phyloP scores from a whole-genome alignment of 2,113 vertebrate species.

The Nettapus auritus region DNA sequence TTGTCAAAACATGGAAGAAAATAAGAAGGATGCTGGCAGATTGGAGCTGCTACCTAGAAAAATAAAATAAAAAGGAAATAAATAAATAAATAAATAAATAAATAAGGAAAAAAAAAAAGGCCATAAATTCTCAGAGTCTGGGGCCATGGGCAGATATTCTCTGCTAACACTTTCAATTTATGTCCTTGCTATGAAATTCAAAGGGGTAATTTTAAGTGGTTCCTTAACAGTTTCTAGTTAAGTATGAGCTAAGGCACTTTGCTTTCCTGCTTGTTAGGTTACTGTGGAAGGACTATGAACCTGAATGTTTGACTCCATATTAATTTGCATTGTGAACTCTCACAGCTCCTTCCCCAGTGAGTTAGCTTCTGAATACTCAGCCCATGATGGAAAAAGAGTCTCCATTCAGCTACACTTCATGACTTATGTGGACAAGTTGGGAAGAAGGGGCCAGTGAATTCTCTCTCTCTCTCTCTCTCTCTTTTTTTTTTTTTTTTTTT shows the following conservation, averaged over 20 bases:
- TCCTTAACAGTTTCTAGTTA: not conserved
- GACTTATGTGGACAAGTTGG: not conserved
- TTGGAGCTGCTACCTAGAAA: not conserved
- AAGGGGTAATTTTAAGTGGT: not conserved
- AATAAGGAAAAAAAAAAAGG: not conserved
- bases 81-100: not conserved
- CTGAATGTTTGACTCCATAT: not conserved
- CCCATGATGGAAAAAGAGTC: not conserved
- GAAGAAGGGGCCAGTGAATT: not conserved
- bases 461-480: no score
- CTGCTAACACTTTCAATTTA: conserved; percentile 29
- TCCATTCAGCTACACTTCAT: not conserved
- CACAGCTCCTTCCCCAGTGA: not conserved
- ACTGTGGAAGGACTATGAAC: not conserved
- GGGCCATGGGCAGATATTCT: not conserved
- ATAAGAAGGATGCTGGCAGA: conserved; percentile 1
- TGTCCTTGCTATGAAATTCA: not conserved
- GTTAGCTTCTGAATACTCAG: not conserved
- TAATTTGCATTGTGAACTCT: not conserved
- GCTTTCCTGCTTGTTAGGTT: not conserved
- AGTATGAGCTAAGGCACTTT: not conserved
- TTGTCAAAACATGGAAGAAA: conserved; percentile 22
- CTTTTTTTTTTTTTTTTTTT: not conserved
- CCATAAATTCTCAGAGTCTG: not conserved
- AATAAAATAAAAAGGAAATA: not conserved